Conservation (phyloP, 2,888 invertebrate genomes). For the Leucophenga montana region DNA sequence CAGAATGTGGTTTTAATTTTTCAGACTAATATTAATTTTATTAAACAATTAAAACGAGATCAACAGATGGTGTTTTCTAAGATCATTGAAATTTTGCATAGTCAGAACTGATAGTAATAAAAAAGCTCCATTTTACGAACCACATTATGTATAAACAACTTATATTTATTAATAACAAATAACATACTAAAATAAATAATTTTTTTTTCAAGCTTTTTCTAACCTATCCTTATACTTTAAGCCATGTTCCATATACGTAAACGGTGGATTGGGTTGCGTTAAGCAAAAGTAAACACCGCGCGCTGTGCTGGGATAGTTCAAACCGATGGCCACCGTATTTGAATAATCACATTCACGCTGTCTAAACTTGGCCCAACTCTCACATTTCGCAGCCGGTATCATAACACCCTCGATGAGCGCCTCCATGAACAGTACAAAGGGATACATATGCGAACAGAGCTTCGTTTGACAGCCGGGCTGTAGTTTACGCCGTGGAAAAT, state of each 20-base stretch:
- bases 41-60: no score
- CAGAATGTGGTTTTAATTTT: no score
- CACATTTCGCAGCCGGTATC: constrained; percentile 66
- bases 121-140: no score
- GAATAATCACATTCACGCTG: constrained; percentile 56
- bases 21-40: no score
- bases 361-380: constrained; percentile 64
- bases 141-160: no score
- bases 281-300: constrained; percentile 63
- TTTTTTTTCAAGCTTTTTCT: background rate
- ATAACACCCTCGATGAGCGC: constrained; percentile 63
- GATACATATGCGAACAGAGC: constrained; percentile 68
- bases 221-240: constrained; percentile 49
- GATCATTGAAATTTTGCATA: no score
- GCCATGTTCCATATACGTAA: constrained; percentile 64
- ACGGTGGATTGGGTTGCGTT: constrained; percentile 65
- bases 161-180: background rate
- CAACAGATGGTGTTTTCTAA: no score
- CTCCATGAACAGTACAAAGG: constrained; percentile 68
- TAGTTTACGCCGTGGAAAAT: constrained; percentile 58
- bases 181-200: background rate
- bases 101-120: no score
- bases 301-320: constrained; percentile 59
- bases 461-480: constrained; percentile 67
- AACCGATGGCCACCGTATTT: constrained; percentile 59